These are phyloP conservation scores for Aelia acuminata DNA, from an alignment of 2,888 invertebrate species.

Conservation along the genomic window DNA sequence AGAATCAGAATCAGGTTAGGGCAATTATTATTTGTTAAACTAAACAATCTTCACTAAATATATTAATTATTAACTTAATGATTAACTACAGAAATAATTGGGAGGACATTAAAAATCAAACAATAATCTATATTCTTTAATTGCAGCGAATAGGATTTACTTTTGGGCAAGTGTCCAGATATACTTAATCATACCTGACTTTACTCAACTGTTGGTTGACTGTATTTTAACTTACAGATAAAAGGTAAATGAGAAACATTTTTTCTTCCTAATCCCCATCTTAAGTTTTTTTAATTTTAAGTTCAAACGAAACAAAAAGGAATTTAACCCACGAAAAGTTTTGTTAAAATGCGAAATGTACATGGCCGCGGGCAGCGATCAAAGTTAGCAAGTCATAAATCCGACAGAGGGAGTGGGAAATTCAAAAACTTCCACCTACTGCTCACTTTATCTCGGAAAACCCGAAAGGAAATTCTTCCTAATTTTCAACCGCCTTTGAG, in stretches of 20 bases:
- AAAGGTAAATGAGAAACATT: background rate
- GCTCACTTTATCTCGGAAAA: slow-evolving; percentile 47
- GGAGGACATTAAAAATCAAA: too few relatives aligned
- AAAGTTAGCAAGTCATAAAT: slow-evolving; percentile 34
- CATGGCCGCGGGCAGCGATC: slow-evolving; percentile 19
- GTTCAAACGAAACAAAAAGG: slow-evolving; percentile 29
- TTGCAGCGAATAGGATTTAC: too few relatives aligned
- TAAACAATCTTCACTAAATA: too few relatives aligned
- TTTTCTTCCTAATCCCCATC: too few relatives aligned
- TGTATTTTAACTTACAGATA: background rate
- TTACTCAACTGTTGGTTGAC: too few relatives aligned
- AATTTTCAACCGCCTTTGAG: slow-evolving; percentile 35
- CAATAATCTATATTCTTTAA: too few relatives aligned
- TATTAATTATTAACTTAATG: too few relatives aligned
- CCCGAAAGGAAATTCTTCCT: slow-evolving; percentile 41
- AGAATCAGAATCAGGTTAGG: too few relatives aligned
- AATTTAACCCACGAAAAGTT: slow-evolving; percentile 32
- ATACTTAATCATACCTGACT: too few relatives aligned
- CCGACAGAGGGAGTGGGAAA: background rate
- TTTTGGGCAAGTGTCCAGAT: too few relatives aligned
- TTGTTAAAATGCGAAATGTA: slow-evolving; percentile 25
- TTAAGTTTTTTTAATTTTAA: background rate
- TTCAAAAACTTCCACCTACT: slow-evolving; percentile 47
- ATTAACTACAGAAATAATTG: too few relatives aligned
- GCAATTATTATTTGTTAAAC: too few relatives aligned